Base-by-base conservation (phyloP, 2,113 vertebrate species). In the Elanoides forficatus region DNA sequence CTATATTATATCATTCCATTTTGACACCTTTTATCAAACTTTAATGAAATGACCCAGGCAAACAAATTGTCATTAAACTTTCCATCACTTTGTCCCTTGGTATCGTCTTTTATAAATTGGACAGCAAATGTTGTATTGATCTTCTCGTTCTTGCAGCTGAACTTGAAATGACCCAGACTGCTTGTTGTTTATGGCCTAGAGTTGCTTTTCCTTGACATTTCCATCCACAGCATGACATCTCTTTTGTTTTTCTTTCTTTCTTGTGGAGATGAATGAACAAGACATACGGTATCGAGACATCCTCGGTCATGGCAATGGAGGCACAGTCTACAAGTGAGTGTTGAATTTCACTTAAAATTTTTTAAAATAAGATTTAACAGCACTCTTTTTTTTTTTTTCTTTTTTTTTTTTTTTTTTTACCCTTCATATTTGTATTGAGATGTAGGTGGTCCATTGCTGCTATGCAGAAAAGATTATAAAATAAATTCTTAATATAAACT, bases 241-340 rank as follows among this genome's bases (percentile, higher is more conserved):
- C 98, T 98, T 98, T 98, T 98, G 97, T 98, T 98, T 98, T 98
- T 98, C 97, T 98, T 98, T 97, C 96, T 98, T 98, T 97, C 97
- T 97, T 81, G 87, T 98, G 97, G 98, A 99, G 99, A 99, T 99
- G 98, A 99, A 99, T 98, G 99, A 99, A 97, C 99, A 99, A 97
- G 99, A 99, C 98, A 99, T 99, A 97, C 98, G 98, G 96, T 99
- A 99, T 97, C 99, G 99, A 97, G 99, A 99, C 97, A 99, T 99
- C 96, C 99, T 99, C 65, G 99, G 99, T 91, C 99, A 99, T 91
- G 99, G 99, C 97, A 99, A 99, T 67, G 99, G 99, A 93, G 99
- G 99, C 91, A 99, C 99, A 3, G 99, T 99, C 97, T 99, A 99
- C 98, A 99, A 99, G 99, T 99, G 98, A 99, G 99, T 99, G 95